Base-by-base conservation (phyloP, 2,113 vertebrate species). In the Lepus europaeus region DNA sequence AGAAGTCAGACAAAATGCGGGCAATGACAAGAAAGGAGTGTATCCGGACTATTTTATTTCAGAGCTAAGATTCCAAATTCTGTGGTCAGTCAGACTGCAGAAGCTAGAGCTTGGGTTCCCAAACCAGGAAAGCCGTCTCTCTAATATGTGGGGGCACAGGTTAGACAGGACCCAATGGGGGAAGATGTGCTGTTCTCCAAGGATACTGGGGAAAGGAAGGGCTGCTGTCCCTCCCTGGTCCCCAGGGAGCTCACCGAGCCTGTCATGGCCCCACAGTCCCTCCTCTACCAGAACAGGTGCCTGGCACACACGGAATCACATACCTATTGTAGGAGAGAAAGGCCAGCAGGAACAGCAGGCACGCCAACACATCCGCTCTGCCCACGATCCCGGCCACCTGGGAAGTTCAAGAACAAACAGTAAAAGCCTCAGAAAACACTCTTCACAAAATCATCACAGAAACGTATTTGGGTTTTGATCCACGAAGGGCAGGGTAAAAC, bases 321-420 rank as follows among this genome's bases (percentile, higher is more conserved):
- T 98, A 99, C 99, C 99, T 99, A 97, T 98, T 98, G 98, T 99
- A 99, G 98, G 98, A 99, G 98, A 99, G 99, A 98, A 99, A 99
- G 56, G 99, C 98, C 98, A 99, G 97, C 92, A 99, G 98, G 96
- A 99, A 99, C 94, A 99, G 98, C 91, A 99, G 97, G 93, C 99
- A 99, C 2, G 99, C 99, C 51, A 99, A 96, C 89, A 99, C 99
- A 17, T 99, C 99, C 0, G 99, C 99, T 98, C 99, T 99, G 95
- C 99, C 99, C 79, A 99, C 99, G 74, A 99, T 99, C 33, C 99
- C 99, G 90, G 99, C 99, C 97, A 99, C 99, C 99, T 99, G 97
- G 96, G 93, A 96, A 91, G 68, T 96, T 61, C 93, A 96, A 92
- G 97, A 19, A 31, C 31, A 9, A 64, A 72, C 85, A 64, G 51